These are phyloP conservation scores for Darevskia nairensis DNA, from an alignment of 2,797 vertebrate species.

Conservation along the genomic window DNA sequence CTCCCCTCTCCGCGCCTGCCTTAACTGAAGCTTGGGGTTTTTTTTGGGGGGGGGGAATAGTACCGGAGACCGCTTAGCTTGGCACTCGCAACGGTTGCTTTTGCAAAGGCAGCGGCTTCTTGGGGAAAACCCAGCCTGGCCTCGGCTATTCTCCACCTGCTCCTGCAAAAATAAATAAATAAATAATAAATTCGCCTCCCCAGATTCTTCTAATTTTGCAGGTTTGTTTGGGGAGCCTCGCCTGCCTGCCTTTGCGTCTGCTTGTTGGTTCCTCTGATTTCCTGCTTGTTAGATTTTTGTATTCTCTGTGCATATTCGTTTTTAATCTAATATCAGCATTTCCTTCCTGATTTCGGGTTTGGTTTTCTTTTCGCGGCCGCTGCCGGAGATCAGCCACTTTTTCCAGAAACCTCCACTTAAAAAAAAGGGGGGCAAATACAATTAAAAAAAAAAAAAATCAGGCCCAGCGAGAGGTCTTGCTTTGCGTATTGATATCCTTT, in stretches of 20 bases:
- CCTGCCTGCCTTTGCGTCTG: background rate
- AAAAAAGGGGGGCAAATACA: background rate
- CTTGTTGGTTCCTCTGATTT: background rate
- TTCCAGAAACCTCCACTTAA: background rate
- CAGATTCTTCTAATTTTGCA: too few species aligned
- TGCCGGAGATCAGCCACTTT: background rate
- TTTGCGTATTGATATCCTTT: background rate
- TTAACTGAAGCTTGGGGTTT: background rate
- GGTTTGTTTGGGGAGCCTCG: too few species aligned
- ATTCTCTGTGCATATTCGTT: too few species aligned
- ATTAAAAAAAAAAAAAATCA: background rate
- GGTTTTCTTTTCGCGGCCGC: background rate
- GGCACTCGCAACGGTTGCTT: background rate
- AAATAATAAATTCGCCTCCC: too few species aligned
- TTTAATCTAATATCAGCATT: too few species aligned
- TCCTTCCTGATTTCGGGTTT: background rate
- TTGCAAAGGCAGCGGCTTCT: background rate
- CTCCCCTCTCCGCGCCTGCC: background rate
- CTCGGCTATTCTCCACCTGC: background rate
- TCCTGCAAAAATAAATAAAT: too few species aligned
- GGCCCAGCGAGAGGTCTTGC: background rate
- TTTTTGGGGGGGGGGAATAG: too few species aligned
- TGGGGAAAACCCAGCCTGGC: background rate
- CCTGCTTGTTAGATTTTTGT: too few species aligned
- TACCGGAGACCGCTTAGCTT: background rate